Evolutionary conservation across 2,888 invertebrate genomes (phyloP).

Genomic region (Bibio marci): DNA sequence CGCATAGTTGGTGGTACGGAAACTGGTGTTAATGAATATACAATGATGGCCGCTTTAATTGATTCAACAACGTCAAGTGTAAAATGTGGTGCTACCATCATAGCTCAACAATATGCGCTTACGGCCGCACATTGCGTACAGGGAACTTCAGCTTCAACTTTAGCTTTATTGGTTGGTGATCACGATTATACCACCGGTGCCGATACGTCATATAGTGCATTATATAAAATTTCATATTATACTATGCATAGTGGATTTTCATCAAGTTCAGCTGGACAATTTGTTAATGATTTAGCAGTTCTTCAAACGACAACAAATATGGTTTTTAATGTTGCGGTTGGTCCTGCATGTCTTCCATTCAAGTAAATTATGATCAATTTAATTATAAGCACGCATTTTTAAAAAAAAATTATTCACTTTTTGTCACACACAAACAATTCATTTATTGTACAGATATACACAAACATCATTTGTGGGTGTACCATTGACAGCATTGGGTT

Average conservation of each 20-base stretch:
- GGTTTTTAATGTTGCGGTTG: conserved; percentile 1
- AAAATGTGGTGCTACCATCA: too few species aligned
- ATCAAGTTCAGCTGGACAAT: neutral
- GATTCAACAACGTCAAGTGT: too few species aligned
- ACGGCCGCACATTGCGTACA: too few species aligned
- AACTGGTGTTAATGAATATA: neutral
- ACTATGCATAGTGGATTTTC: neutral
- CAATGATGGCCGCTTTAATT: neutral
- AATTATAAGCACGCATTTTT: neutral
- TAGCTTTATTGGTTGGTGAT: conserved; percentile 3
- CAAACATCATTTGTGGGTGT: conserved; percentile 7
- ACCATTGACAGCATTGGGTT: conserved; percentile 28
- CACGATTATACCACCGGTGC: conserved; percentile 3
- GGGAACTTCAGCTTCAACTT: too few species aligned
- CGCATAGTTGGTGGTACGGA: neutral
- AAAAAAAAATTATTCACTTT: neutral
- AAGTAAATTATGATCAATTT: neutral
- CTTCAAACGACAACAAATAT: neutral
- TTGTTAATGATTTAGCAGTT: conserved; percentile 4
- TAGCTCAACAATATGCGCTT: too few species aligned
- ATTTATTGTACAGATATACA: neutral
- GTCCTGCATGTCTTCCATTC: conserved; percentile 2
- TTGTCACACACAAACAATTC: neutral
- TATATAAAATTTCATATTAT: neutral
- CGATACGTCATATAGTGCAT: conserved; percentile 1